Base-by-base conservation (phyloP, 2,888 invertebrate genomes). In the Baronia brevicornis region DNA sequence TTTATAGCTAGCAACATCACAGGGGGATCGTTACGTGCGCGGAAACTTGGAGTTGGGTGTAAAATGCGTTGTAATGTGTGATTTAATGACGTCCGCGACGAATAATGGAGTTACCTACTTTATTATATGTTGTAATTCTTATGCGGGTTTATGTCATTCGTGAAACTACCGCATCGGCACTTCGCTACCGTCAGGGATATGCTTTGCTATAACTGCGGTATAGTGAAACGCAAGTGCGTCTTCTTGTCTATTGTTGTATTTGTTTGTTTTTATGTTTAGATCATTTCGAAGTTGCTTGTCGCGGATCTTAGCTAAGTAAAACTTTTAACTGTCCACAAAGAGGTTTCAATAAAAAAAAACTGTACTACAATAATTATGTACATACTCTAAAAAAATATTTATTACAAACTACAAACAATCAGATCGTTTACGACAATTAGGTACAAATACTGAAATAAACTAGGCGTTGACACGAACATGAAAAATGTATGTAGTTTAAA, bases 1-100 rank as follows among this genome's bases (percentile, higher is more conserved):
- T 70, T 70, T 67, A 70, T 57, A 43, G 46, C 60, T 34, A 31
- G 44, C 51, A 41, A 67, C 63, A 60, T 62, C 65, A 65, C 55
- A 67, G 41, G 54, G 48, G 54, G 58, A 61, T 60, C 45, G 54
- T 61, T 53, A 64, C 55, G 50, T 45, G 43, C 50, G 52, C 65
- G 67, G 66, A 67, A 70, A 65, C 46, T 54, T 48, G 38, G 39
- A 24, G 37, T 28, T 37, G 41, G 46, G 58, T 60, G 60, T 68
- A 57, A 63, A 67, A 64, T 60, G 34, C 28, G 32, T 44, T 38
- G 41, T 50, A 47, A 46, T 46, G 42, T 38, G 37, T 55, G 53
- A 57, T 61, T 61, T 61, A 61, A 53, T 51, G 51, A 43, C 46
- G 44, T 44, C 38, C 36, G 35, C 43, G 39, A 44, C 37, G 44